phyloP scores from a whole-genome alignment of 2,797 vertebrate genomes.

The Hippocampus kuda region DNA sequence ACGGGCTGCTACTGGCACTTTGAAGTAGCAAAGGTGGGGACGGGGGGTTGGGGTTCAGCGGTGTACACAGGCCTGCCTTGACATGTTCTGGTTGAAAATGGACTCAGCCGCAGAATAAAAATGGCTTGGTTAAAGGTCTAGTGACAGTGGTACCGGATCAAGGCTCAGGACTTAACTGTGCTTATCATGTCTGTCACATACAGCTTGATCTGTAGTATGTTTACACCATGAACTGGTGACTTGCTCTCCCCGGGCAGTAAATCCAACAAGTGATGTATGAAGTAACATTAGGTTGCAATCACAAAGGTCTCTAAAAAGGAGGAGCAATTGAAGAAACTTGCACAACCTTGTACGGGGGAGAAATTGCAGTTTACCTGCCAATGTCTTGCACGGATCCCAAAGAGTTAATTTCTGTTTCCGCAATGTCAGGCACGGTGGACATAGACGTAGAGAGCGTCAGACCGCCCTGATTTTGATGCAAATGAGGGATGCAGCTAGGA shows the following conservation, averaged over 20 bases:
- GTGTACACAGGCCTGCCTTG: conserved; percentile 45
- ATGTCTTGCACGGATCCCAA: no score
- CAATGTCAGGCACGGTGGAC: no score
- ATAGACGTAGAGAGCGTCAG: no score
- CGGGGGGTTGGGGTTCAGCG: conserved; percentile 19
- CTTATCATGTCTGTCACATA: conserved; percentile 21
- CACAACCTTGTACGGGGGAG: not conserved
- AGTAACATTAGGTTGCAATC: not conserved
- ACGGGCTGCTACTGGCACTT: conserved; percentile 55
- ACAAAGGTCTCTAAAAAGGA: not conserved
- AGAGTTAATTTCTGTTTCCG: no score
- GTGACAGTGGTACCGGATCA: conserved; percentile 44
- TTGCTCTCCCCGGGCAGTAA: not conserved
- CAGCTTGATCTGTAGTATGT: conserved; percentile 11
- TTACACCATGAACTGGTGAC: not conserved
- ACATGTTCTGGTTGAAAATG: conserved; percentile 51
- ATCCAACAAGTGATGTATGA: not conserved
- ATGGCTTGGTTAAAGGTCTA: conserved; percentile 48
- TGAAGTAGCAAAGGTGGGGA: conserved; percentile 56
- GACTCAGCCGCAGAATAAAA: conserved; percentile 23
- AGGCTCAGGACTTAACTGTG: conserved; percentile 29
- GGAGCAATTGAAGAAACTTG: not conserved
- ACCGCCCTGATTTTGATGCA: no score
- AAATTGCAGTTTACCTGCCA: no score
- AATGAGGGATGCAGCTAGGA: no score